Conservation (phyloP, 1,140 invertebrate genomes). For the Cecropterus lyciades region DNA sequence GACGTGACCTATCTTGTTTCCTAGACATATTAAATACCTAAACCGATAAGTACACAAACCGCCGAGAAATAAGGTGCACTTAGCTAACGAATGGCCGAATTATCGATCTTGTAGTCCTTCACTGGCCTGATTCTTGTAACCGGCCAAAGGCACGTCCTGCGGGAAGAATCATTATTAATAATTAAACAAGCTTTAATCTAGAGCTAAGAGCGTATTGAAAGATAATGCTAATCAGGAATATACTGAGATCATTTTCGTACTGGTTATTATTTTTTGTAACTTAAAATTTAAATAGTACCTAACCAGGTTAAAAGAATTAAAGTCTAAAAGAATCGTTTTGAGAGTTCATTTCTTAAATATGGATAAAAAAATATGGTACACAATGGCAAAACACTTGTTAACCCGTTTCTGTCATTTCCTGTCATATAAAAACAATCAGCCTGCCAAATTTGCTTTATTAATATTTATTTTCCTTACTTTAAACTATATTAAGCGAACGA, state of each 20-base stretch:
- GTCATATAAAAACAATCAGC: too few relatives aligned
- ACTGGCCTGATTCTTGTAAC: constrained; percentile 61
- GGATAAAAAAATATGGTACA: too few relatives aligned
- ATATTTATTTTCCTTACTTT: too few relatives aligned
- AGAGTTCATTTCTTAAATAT: too few relatives aligned
- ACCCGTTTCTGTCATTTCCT: too few relatives aligned
- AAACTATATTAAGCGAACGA: too few relatives aligned
- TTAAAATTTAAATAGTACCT: too few relatives aligned
- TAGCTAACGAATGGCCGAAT: constrained; percentile 19
- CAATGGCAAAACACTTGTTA: too few relatives aligned
- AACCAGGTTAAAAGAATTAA: too few relatives aligned
- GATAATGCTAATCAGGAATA: background rate
- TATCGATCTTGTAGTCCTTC: constrained; percentile 30
- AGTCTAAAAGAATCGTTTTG: too few relatives aligned
- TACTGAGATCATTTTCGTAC: background rate
- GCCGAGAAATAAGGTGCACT: background rate
- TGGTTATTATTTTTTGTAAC: too few relatives aligned
- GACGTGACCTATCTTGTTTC: background rate
- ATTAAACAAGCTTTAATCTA: constrained; percentile 14
- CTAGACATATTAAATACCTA: background rate
- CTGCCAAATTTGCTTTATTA: too few relatives aligned
- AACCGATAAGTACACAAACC: background rate
- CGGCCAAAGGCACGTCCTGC: constrained; percentile 60
- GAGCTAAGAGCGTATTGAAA: background rate
- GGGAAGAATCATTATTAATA: constrained; percentile 38